Conservation (phyloP, 2,888 invertebrate genomes). For the Onthophagus sagittarius region DNA sequence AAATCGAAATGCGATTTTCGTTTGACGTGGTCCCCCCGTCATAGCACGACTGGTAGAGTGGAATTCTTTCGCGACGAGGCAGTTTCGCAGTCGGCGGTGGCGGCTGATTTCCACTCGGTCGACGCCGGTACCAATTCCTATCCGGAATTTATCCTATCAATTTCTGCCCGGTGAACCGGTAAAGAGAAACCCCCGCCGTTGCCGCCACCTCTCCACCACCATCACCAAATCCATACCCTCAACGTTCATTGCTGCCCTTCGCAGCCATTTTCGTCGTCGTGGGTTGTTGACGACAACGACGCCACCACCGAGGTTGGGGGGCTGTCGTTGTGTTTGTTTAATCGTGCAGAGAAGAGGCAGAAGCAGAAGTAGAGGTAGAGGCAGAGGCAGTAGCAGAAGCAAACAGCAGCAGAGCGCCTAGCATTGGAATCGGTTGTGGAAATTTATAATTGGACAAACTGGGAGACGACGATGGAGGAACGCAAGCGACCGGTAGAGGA, state of each 20-base stretch:
- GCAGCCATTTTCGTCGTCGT: constrained; percentile 31
- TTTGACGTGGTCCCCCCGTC: not conserved
- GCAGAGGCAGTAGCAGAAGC: constrained; percentile 27
- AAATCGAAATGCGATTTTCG: not conserved
- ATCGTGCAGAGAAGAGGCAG: constrained; percentile 40
- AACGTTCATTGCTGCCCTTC: not conserved
- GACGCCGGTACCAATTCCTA: constrained; percentile 56
- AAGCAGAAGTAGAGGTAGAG: too few relatives aligned
- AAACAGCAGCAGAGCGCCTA: constrained; percentile 8
- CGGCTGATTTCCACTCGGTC: constrained; percentile 15
- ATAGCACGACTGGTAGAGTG: not conserved
- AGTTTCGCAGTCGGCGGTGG: constrained; percentile 1
- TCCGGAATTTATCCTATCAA: constrained; percentile 63
- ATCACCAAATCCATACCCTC: constrained; percentile 18
- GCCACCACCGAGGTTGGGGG: constrained; percentile 41
- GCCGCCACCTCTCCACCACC: constrained; percentile 11
- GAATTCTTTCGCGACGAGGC: not conserved
- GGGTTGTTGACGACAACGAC: constrained; percentile 29
- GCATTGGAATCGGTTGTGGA: constrained; percentile 30
- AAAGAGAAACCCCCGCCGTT: constrained; percentile 48
- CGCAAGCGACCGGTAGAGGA: constrained; percentile 15
- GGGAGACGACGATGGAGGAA: constrained; percentile 25
- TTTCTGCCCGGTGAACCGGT: constrained; percentile 61
- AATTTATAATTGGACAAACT: constrained; percentile 45
- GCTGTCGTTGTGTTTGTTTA: constrained; percentile 47